Evolutionary conservation across 2,888 invertebrate genomes (phyloP), one percentile per base, ranked within the genome.

Genomic region (Pseudanteris insignis): DNA sequence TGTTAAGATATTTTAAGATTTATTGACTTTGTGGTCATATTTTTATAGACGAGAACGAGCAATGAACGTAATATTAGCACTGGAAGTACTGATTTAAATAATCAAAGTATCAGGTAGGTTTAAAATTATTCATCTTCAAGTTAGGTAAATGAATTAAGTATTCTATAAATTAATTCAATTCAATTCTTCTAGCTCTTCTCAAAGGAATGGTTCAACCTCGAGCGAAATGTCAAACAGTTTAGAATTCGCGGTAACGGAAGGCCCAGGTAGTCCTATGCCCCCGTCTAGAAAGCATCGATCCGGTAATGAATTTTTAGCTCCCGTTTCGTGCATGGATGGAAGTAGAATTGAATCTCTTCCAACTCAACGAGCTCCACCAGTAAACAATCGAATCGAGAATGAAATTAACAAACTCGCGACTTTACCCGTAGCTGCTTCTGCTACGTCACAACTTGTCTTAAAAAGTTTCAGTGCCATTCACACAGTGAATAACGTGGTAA

Each of bases 391-490:
- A 24, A 11, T 25, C 2, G 43, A 59, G 14, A 71, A 70, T 59
- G 41, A 54, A 41, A 53, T 60, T 9, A 34, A 37, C 21, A 54
- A 54, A 38, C 28, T 38, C n/a, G 1, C 48, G 2, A 29, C 40
- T 9, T 26, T 36, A 8, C 67, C 73, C 29, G 33, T 71, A 13
- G 68, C 72, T 25, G 69, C 70, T 66, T 68, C 74, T 2, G 70
- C 70, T 4, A 70, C 74, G 2, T 75, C 75, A 10, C 75, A 76
- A 48, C 65, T 76, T 30, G 75, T 72, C 2, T 70, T 77, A 69
- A 76, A 75, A 46, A 77, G 76, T 48, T 76, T 76, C 53, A 76
- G 69, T 51, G 64, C 72, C 9, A 46, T 75, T 9, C 72, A 76
- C 41, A 65, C 64, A 6, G 68, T 77, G 29, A 74, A 70, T 47